Conservation (phyloP, 1,140 invertebrate species). For the Megalopta genalis region DNA sequence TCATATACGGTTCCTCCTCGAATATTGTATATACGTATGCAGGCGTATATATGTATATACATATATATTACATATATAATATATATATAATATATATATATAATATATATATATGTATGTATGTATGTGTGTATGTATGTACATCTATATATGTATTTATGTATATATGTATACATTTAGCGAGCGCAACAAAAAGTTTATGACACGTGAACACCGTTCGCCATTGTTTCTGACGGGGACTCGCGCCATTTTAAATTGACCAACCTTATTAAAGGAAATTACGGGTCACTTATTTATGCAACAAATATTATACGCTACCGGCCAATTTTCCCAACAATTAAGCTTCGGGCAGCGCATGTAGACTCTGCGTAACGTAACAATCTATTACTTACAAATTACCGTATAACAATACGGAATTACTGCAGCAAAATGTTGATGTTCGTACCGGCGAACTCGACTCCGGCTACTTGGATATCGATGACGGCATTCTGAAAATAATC, state of each 20-base stretch:
- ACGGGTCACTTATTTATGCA: background rate
- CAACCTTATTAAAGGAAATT: conserved; percentile 2
- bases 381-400: background rate
- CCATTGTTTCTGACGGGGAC: background rate
- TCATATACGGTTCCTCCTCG: no score
- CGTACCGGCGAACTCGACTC: no score
- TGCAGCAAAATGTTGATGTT: background rate
- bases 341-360: background rate
- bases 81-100: no score
- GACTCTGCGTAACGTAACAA: background rate
- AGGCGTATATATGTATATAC: no score
- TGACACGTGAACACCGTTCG: background rate
- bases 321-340: conserved; percentile 1
- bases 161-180: no score
- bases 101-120: no score
- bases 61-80: no score
- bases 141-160: no score
- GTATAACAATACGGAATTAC: background rate
- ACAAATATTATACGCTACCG: conserved; percentile 2
- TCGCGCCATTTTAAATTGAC: background rate
- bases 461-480: no score
- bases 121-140: no score
- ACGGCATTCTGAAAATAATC: no score
- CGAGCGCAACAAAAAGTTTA: background rate
- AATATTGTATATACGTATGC: no score